phyloP scores from a whole-genome alignment of 1,140 invertebrate genomes.

The Sarcophaga bullata region DNA sequence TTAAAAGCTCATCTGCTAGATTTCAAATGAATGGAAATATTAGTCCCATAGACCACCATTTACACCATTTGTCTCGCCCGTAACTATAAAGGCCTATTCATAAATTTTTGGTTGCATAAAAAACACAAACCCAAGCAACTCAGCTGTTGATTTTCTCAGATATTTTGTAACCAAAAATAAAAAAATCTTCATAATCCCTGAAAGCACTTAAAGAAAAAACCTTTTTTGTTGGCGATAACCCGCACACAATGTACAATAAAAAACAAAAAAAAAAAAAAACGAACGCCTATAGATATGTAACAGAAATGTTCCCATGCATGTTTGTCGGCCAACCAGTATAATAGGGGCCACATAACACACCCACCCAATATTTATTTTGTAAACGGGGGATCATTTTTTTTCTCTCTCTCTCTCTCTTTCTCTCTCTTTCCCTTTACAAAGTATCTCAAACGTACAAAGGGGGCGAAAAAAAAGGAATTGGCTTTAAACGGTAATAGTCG shows the following conservation, averaged over 20 bases:
- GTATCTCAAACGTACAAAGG: too few relatives aligned
- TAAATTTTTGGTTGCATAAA: too few relatives aligned
- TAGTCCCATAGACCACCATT: too few relatives aligned
- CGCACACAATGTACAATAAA: not conserved
- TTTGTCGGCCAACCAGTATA: not conserved
- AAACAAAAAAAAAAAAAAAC: not conserved
- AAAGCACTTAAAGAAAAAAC: not conserved
- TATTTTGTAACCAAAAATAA: not conserved
- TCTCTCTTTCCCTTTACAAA: too few relatives aligned
- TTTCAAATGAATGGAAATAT: too few relatives aligned
- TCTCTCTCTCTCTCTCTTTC: too few relatives aligned
- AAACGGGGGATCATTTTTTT: too few relatives aligned
- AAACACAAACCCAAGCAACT: not conserved
- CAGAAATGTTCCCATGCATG: not conserved
- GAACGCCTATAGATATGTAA: not conserved
- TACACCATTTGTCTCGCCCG: too few relatives aligned
- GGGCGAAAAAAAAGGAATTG: too few relatives aligned
- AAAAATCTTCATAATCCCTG: not conserved
- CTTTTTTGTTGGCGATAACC: not conserved
- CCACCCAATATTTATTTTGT: not conserved
- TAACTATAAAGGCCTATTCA: too few relatives aligned
- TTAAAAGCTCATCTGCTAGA: too few relatives aligned
- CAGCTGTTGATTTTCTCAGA: conserved; percentile 11
- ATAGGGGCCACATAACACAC: not conserved
- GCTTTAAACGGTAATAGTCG: too few relatives aligned